A percentile compares a stretch with the other conserved stretches of the same genome.
Evolutionary conservation across 2,888 invertebrate genomes (phyloP).

Genomic region (Dascillus cervinus): DNA sequence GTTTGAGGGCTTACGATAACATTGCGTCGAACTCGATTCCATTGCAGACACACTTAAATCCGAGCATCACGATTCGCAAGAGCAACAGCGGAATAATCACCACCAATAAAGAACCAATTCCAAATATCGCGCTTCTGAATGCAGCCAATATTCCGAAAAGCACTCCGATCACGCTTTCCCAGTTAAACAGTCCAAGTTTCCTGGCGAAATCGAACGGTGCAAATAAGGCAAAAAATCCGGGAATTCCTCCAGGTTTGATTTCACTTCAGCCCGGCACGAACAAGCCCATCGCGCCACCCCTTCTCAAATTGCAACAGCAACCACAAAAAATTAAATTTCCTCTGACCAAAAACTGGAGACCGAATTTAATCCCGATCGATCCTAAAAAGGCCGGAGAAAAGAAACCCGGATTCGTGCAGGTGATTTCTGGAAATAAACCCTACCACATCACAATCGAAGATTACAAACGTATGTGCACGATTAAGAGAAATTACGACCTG

Average conservation of each 20-base stretch:
- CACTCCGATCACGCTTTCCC: constrained; percentile 37
- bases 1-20: constrained; percentile 70
- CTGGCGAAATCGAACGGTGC: constrained; percentile 15
- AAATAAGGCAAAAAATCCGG: constrained; percentile 20
- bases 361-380: constrained; percentile 60
- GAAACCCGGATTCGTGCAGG: constrained; percentile 59
- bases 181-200: constrained; percentile 29
- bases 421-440: constrained; percentile 69
- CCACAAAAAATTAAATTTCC: constrained; percentile 43
- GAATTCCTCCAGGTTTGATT: constrained; percentile 36
- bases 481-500: constrained; percentile 52
- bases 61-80: constrained; percentile 14
- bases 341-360: constrained; percentile 62
- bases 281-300: constrained; percentile 31
- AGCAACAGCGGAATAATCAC: constrained; percentile 29
- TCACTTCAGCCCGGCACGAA: constrained; percentile 34
- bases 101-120: constrained; percentile 18
- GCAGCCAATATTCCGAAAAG: constrained; percentile 36
- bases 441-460: constrained; percentile 72
- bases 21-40: constrained; percentile 28
- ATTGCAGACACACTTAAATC: not conserved
- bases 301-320: constrained; percentile 28
- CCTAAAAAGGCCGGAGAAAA: constrained; percentile 30
- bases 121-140: constrained; percentile 23
- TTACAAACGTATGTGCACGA: constrained; percentile 71